phyloP scores from a whole-genome alignment of 1,140 invertebrate species.

The Gonatopus flavifemur region DNA sequence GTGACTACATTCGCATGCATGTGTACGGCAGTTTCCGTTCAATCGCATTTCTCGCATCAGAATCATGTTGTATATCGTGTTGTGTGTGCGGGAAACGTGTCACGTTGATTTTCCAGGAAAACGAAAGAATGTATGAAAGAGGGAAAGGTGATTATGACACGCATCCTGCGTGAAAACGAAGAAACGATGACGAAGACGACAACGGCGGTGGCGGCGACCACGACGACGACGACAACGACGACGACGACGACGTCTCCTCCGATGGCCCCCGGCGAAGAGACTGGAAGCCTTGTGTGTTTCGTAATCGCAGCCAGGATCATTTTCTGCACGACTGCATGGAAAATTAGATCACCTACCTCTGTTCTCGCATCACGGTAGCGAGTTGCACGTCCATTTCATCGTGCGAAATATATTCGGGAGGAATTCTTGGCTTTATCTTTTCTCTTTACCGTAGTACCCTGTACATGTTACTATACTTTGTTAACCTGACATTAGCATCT shows the following conservation, averaged over 20 bases:
- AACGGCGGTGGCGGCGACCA: too few relatives aligned
- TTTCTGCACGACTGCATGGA: constrained; percentile 59
- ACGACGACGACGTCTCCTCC: constrained; percentile 38
- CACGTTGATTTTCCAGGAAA: too few relatives aligned
- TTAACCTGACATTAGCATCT: too few relatives aligned
- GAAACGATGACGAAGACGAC: constrained; percentile 19
- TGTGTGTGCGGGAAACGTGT: too few relatives aligned
- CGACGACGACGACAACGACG: constrained; percentile 11
- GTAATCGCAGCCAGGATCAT: constrained; percentile 56
- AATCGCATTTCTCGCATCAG: too few relatives aligned
- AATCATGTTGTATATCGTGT: too few relatives aligned
- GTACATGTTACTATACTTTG: constrained; percentile 14
- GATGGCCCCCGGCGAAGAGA: constrained; percentile 50
- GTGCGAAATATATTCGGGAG: constrained; percentile 51
- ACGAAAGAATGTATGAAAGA: too few relatives aligned
- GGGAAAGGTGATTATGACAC: too few relatives aligned
- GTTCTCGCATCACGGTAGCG: constrained; percentile 52
- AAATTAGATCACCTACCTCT: constrained; percentile 59
- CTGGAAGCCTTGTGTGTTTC: constrained; percentile 58
- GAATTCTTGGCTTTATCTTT: constrained; percentile 24
- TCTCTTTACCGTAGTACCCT: constrained; percentile 6
- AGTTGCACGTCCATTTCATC: constrained; percentile 39
- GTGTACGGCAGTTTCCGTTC: too few relatives aligned
- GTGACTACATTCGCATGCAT: too few relatives aligned
- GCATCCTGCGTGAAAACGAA: constrained; percentile 37